Evolutionary conservation across 2,888 invertebrate genomes (phyloP), one percentile per base, ranked within the genome.

Genomic region (Acleris sparsana): DNA sequence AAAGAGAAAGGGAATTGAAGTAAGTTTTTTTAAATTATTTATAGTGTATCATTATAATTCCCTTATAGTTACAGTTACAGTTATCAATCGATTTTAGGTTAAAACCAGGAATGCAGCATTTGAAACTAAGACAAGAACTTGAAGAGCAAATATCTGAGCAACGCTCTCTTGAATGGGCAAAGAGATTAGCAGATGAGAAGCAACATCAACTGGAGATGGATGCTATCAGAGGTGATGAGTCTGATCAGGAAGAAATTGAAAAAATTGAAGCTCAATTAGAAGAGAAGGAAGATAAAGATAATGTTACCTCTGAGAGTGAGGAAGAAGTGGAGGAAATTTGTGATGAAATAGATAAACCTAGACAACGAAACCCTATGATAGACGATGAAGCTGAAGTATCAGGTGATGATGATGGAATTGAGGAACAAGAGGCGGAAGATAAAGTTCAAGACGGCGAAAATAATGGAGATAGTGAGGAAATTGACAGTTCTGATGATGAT

Each of bases 121-220:
- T 93, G n/a, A 94, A 94, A 73, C 87, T 98, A 60, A 95, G 95
- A 78, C 94, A 95, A 68, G 94, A 95, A 69, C 89, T 98, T 2
- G 94, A 95, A 76, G 90, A 93, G 16, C 92, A 95, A 84, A 97
- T 98, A 77, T 94, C 94, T 3, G 93, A 94, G 70, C 95, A 95
- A 75, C 91, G 97, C 58, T 94, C 95, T 48, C 92, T 95, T 67
- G 95, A 96, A 73, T 94, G 97, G 94, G 93, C 94, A 63, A 94
- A 95, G 74, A 94, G 94, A 58, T 86, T 94, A 33, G 94, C 95
- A 73, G 84, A 86, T 51, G 91, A 88, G 62, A 88, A 85, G 66
- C 82, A 85, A 69, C 83, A 88, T 13, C 92, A 93, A 62, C 81
- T 86, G 60, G 86, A 92, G 73, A 80, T 91, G 55, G 83, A 87